Evolutionary conservation across 2,888 invertebrate species (phyloP).

Genomic region (Dioctria rufipes): DNA sequence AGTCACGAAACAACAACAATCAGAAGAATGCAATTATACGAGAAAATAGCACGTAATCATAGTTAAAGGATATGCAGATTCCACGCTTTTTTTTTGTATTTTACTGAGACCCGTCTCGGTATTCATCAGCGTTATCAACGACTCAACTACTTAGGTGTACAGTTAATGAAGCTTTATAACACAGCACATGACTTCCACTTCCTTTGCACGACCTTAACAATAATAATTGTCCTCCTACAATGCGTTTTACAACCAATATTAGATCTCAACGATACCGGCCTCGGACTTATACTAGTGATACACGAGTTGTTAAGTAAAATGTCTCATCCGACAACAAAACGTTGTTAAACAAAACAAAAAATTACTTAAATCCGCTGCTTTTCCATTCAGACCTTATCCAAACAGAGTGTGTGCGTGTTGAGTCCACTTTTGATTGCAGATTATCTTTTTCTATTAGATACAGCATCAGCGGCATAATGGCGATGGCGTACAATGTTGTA

Average conservation of each 20-base stretch:
- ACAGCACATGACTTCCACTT: slow-evolving; percentile 41
- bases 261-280: slow-evolving; percentile 41
- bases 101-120: too few species aligned
- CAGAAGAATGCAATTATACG: too few species aligned
- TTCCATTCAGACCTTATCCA: slow-evolving; percentile 40
- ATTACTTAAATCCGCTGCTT: slow-evolving; percentile 25
- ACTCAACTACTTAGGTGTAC: neutral
- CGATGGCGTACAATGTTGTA: slow-evolving; percentile 11
- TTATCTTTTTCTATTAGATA: slow-evolving; percentile 42
- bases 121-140: neutral
- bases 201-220: slow-evolving; percentile 42
- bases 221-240: slow-evolving; percentile 49
- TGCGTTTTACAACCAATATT: neutral
- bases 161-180: slow-evolving; percentile 9
- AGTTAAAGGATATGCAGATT: too few species aligned
- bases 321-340: slow-evolving; percentile 30
- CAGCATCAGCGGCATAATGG: neutral
- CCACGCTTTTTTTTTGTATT: too few species aligned
- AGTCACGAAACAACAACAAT: too few species aligned
- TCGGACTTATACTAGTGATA: slow-evolving; percentile 27
- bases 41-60: too few species aligned
- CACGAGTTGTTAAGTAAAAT: slow-evolving; percentile 39
- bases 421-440: slow-evolving; percentile 46
- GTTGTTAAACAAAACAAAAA: slow-evolving; percentile 12
- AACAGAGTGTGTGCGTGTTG: slow-evolving; percentile 37